These are phyloP conservation scores for Dromas ardeola DNA, from an alignment of 2,113 vertebrate species.

Conservation along the genomic window DNA sequence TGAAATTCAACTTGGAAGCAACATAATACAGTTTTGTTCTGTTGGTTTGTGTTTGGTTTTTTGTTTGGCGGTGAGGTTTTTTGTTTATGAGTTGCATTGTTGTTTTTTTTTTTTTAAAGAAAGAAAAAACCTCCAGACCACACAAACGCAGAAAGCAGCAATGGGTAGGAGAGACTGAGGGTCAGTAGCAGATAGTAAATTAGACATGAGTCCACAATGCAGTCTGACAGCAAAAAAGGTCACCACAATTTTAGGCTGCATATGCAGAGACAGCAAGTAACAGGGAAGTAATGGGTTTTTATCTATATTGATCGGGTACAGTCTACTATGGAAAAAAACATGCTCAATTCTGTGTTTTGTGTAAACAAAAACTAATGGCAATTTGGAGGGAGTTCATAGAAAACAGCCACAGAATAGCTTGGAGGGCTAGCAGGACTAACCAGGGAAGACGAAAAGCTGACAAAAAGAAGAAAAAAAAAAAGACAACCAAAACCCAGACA, in stretches of 20 bases:
- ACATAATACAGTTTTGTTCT: background rate
- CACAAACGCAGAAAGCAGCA: conserved; percentile 38
- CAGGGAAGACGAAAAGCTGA: conserved; percentile 36
- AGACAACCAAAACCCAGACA: background rate
- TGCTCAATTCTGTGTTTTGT: background rate
- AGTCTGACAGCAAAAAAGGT: conserved; percentile 68
- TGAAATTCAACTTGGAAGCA: background rate
- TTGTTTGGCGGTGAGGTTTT: background rate
- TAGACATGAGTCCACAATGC: conserved; percentile 45
- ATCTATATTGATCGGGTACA: conserved; percentile 38
- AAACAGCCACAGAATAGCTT: conserved; percentile 32
- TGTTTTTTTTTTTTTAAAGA: background rate
- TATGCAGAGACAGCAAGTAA: conserved; percentile 50
- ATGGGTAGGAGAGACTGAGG: background rate
- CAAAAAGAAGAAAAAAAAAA: background rate
- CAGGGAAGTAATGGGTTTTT: conserved; percentile 21
- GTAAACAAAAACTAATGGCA: conserved; percentile 50
- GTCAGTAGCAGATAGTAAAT: conserved; percentile 50
- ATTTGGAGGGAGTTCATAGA: conserved; percentile 23
- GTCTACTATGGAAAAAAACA: conserved; percentile 33
- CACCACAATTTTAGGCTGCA: conserved; percentile 55
- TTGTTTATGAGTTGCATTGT: background rate
- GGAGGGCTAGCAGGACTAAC: conserved; percentile 32
- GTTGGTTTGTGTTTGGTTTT: background rate
- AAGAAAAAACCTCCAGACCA: background rate